phyloP scores from a whole-genome alignment of 2,888 invertebrate genomes.

The Epinotia nisella region DNA sequence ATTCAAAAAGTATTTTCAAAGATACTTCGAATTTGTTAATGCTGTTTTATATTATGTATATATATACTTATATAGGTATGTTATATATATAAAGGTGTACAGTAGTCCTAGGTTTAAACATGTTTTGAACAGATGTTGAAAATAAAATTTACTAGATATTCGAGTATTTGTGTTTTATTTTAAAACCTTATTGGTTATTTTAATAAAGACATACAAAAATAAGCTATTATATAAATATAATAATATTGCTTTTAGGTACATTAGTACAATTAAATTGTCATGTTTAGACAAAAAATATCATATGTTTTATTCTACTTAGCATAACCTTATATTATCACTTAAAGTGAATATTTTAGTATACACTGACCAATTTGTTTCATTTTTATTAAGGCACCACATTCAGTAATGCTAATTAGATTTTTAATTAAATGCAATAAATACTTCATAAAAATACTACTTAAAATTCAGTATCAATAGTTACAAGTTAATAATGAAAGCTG shows the following conservation, averaged over 20 bases:
- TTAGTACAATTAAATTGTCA: conserved; percentile 37
- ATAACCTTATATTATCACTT: conserved; percentile 6
- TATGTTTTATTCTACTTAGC: not conserved
- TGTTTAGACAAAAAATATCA: conserved; percentile 21
- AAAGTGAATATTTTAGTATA: conserved; percentile 20
- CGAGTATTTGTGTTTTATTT: conserved; percentile 42
- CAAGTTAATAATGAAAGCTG: not conserved
- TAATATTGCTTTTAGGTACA: conserved; percentile 17
- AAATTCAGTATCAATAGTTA: not conserved
- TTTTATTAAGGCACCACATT: conserved; percentile 30
- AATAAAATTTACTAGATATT: conserved; percentile 42
- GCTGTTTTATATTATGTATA: conserved; percentile 50
- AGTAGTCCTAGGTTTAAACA: conserved; percentile 41
- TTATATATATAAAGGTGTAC: no score
- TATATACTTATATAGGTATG: no score
- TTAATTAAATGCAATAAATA: conserved; percentile 37
- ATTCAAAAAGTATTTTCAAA: conserved; percentile 78
- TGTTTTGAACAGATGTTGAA: conserved; percentile 36
- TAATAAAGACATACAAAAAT: conserved; percentile 27
- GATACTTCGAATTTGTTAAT: conserved; percentile 78
- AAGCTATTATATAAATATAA: conserved; percentile 18
- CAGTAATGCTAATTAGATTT: conserved; percentile 15
- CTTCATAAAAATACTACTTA: not conserved
- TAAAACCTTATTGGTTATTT: conserved; percentile 14
- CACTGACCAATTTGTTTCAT: conserved; percentile 30